Percentiles rank a stretch among this genome's conserved stretches.
phyloP scores from a whole-genome alignment of 2,113 vertebrate genomes.

The Mustela lutreola region DNA sequence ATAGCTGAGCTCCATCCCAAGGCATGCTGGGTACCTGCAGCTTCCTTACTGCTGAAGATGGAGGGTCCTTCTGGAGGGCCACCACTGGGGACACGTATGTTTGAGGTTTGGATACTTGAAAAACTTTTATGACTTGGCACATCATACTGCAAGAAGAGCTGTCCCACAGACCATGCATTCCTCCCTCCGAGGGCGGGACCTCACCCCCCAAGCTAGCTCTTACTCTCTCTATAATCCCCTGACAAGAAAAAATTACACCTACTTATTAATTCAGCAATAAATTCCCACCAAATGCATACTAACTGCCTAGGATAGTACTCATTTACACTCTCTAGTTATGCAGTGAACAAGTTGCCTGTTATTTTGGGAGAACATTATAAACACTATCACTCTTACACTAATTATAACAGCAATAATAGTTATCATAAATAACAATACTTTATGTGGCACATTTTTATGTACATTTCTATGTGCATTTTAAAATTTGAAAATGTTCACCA shows the following conservation, averaged over 20 bases:
- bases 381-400: conserved; percentile 43
- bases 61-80: background rate
- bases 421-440: conserved; percentile 54
- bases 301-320: background rate
- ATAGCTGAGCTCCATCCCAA: background rate
- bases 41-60: background rate
- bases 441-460: conserved; percentile 4
- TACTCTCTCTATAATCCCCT: background rate
- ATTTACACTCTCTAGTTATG: conserved; percentile 30
- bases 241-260: background rate
- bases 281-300: conserved; percentile 20
- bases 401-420: conserved; percentile 36
- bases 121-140: background rate
- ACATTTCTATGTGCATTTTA: background rate
- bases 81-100: accelerated
- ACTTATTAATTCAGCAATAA: conserved; percentile 49
- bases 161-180: background rate
- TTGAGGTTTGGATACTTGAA: background rate
- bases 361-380: conserved; percentile 53
- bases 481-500: conserved; percentile 32
- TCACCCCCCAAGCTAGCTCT: background rate
- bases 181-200: too few species aligned
- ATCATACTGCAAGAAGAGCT: background rate
- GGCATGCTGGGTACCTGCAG: too few species aligned
- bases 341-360: conserved; percentile 51